Evolutionary conservation across 2,113 vertebrate genomes (phyloP), one percentile per base, ranked within the genome.

Genomic region (Salvator merianae): DNA sequence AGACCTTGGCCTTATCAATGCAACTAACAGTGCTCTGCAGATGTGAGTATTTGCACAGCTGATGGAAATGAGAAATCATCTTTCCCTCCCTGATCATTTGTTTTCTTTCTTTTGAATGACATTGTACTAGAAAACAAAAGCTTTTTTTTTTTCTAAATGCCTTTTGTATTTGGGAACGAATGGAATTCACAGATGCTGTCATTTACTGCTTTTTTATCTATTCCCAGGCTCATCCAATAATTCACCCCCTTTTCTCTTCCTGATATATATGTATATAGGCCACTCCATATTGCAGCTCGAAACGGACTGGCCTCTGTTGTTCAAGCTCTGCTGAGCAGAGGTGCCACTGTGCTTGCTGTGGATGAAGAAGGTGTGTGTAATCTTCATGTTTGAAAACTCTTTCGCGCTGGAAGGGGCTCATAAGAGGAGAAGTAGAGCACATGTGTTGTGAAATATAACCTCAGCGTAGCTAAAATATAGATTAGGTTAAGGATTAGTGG

Each of bases 271-370:
- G 47, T 79, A 16, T 83, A 7, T 82, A 99, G 98, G 98, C 98
- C 98, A 28, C 98, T 99, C 86, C 98, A 99, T 90, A 97, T 99
- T n/a, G 98, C 98, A 86, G 98, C 98, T 5, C 96, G 98, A 85
- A 99, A 98, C 18, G 98, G 98, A 32, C 95, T 99, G 90, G 97
- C 98, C 59, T 97, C 98, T 0, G 98, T 99, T 28, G 98, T 99
- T 84, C 98, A 99, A 96, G 98, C 98, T 83, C 95, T 99, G 92
- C 96, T 99, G 86, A 98, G 97, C 95, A 96, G 97, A 88, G 98
- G 98, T 71, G 98, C 98, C 90, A 98, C 98, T 0, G 98, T 99
- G 87, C 97, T 99, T 96, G 98, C 98, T 92, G 96, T 98, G 90
- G 98, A 99, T 94, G 96, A 97, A 91, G 97, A 99, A 95, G 98